Base-by-base conservation (phyloP, 2,888 invertebrate species). In the Venusia cambrica region DNA sequence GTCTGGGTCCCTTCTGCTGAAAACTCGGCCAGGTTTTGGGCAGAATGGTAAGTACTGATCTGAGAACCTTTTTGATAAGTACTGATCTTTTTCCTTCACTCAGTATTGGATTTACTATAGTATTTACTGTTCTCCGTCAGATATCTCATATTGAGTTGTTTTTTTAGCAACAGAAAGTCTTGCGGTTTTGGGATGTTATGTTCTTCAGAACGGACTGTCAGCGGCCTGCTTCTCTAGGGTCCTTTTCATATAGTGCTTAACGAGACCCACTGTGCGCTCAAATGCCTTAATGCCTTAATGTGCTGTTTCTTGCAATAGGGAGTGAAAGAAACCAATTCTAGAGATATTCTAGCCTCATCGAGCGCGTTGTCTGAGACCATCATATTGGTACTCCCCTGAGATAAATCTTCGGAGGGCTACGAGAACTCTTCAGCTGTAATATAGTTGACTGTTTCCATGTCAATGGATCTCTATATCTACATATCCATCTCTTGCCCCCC, bases 311-410 rank as follows among this genome's bases (percentile, higher is more conserved):
- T 26, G 7, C 33, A 33, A 7, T 33, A 33, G 3, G 8, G n/a
- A 3, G 10, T n/a, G 3, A 31, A 5, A 0, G 52, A 0, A n/a
- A n/a, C n/a, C n/a, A 0, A 52, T 15, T 16, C 47, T 48, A 0
- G 36, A 2, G 1, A 14, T 19, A 1, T 49, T 6, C 22, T 38
- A 40, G 4, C 47, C 37, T 1, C 33, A 15, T 3, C n/a, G n/a
- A 4, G 1, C 0, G 47, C 51, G 22, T 51, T 51, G 9, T 47
- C 48, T 3, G 51, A 39, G 2, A 16, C 1, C 1, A 48, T 38
- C 0, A 21, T 1, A 1, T 13, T 4, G 4, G 52, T 45, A 4
- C 33, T 1, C 3, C 43, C 38, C 7, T 0, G 48, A 28, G 1
- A 34, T 22, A 5, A 48, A 39, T 7, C 49, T 21, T 11, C 49